Evolutionary conservation across 1,140 invertebrate species (phyloP), one percentile per base, ranked within the genome.

Genomic region (Plectrocnemia conspersa): DNA sequence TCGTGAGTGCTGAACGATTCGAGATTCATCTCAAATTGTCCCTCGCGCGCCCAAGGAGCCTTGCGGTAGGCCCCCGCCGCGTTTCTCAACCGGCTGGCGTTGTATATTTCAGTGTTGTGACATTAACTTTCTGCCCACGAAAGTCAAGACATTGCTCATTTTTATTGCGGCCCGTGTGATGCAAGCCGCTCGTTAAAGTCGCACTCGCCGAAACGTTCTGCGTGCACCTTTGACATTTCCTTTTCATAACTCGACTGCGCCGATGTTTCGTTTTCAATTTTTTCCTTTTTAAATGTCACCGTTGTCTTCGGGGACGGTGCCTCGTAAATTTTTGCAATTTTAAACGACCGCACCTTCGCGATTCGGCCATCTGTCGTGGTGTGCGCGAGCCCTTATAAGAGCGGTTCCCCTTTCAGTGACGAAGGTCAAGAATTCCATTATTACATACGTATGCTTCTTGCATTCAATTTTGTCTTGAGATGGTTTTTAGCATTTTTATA

Each of bases 171-270:
- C 16, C 33, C 9, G n/a, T 23, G 47, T 50, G 47, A 50, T 38
- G 47, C 33, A 50, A 50, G 47, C 33, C 15, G 32, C 47, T 50
- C 47, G 47, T 38, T 50, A 50, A 50, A 50, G n/a, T 50, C 47
- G 47, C 33, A 48, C 32, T 48, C 36, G 46, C 46, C 46, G 22
- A 48, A 48, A 48, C 44, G 42, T 9, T n/a, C n/a, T n/a, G n/a
- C 15, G 24, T 16, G 33, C 3, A 21, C 29, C 33, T 47, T 18
- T 50, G 47, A 38, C 47, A 50, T 50, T 50, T 50, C 32, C 21
- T 47, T 35, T 47, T 21, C 27, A 23, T 18, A n/a, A n/a, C n/a
- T n/a, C n/a, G n/a, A 21, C 38, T 41, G 15, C 33, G 47, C 13
- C 24, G 2, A 40, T 40, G n/a, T n/a, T n/a, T n/a, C n/a, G n/a